Evolutionary conservation across 2,888 invertebrate genomes (phyloP).

Genomic region (Bugula neritina): DNA sequence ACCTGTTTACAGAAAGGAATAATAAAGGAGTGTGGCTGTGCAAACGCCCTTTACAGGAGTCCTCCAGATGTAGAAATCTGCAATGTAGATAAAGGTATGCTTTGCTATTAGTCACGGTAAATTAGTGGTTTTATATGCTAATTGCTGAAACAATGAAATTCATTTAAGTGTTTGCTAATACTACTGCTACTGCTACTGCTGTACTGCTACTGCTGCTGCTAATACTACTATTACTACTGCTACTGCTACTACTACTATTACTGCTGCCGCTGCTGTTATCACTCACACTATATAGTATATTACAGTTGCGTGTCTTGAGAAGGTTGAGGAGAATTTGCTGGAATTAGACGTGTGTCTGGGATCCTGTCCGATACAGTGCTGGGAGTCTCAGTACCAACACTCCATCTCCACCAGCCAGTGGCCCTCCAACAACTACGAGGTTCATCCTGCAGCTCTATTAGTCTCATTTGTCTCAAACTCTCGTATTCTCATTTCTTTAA

Average conservation of each 20-base stretch:
- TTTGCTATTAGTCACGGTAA: no score
- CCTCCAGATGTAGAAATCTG: not conserved
- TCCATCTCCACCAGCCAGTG: conserved; percentile 22
- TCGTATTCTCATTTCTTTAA: no score
- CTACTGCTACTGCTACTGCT: no score
- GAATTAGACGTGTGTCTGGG: not conserved
- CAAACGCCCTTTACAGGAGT: not conserved
- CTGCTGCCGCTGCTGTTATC: no score
- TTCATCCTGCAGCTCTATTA: not conserved
- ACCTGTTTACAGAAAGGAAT: conserved; percentile 16
- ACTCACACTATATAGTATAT: no score
- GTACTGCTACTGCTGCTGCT: no score
- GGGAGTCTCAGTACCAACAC: conserved; percentile 26
- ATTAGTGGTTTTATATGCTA: no score
- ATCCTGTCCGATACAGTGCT: conserved; percentile 6
- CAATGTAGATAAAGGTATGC: not conserved
- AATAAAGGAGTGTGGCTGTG: not conserved
- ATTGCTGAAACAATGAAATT: no score
- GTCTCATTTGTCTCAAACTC: no score
- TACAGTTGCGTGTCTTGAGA: not conserved
- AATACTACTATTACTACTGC: no score
- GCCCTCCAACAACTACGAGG: conserved; percentile 24
- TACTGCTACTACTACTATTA: no score
- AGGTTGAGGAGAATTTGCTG: not conserved
- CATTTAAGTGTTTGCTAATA: no score